Conservation (phyloP, 2,888 invertebrate genomes). For the Leptothorax acervorum region DNA sequence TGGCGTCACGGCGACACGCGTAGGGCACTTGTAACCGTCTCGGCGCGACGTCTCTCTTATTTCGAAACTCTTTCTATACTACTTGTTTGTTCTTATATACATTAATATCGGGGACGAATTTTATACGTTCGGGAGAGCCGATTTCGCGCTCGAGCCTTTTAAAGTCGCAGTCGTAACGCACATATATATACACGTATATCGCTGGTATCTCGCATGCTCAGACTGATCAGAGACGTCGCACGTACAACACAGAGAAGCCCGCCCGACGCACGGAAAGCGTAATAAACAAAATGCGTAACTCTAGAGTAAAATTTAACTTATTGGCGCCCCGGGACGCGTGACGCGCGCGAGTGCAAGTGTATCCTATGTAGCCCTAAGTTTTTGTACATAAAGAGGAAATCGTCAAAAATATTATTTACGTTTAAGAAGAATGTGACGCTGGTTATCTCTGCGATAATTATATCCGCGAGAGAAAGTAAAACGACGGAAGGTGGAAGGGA, state of each 20-base stretch:
- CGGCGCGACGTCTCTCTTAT: slow-evolving; percentile 71
- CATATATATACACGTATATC: slow-evolving; percentile 25
- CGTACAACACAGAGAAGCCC: slow-evolving; percentile 58
- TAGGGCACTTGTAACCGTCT: slow-evolving; percentile 61
- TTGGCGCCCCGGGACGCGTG: slow-evolving; percentile 80
- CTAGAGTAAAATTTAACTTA: slow-evolving; percentile 82
- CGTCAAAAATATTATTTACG: slow-evolving; percentile 68
- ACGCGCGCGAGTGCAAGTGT: slow-evolving; percentile 76
- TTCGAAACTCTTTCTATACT: slow-evolving; percentile 51
- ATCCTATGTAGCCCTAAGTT: slow-evolving; percentile 77
- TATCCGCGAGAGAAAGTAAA: slow-evolving; percentile 51
- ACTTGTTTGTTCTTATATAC: slow-evolving; percentile 48
- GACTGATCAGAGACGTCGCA: slow-evolving; percentile 64
- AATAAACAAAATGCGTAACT: slow-evolving; percentile 71
- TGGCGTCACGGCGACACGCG: slow-evolving; percentile 75
- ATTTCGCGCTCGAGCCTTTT: slow-evolving; percentile 11
- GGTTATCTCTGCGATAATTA: slow-evolving; percentile 70
- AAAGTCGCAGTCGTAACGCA: slow-evolving; percentile 54
- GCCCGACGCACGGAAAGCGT: slow-evolving; percentile 78
- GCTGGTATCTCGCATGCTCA: slow-evolving; percentile 49
- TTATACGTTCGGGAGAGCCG: slow-evolving; percentile 19
- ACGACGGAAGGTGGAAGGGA: slow-evolving; percentile 52
- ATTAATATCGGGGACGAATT: slow-evolving; percentile 13
- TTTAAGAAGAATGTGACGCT: slow-evolving; percentile 60
- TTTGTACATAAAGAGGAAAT: slow-evolving; percentile 79